Conservation (phyloP, 1,140 invertebrate genomes). For the Calycopis cecrops region DNA sequence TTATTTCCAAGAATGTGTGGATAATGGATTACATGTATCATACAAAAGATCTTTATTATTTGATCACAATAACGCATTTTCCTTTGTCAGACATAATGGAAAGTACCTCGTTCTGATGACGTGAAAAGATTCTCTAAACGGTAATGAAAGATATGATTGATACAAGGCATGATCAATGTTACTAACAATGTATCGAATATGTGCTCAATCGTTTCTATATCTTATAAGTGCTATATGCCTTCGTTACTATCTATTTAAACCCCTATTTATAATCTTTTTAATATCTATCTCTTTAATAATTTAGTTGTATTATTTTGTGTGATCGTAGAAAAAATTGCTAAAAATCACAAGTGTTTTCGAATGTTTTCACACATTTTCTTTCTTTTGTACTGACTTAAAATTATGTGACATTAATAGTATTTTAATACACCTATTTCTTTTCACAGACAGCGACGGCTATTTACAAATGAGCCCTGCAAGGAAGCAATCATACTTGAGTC, state of each 20-base stretch:
- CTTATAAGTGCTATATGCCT: no score
- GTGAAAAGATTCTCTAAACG: constrained; percentile 28
- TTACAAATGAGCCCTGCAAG: constrained; percentile 62
- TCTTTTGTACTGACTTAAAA: not conserved
- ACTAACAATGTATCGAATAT: constrained; percentile 31
- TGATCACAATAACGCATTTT: constrained; percentile 24
- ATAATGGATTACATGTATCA: constrained; percentile 3
- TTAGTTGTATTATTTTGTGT: not conserved
- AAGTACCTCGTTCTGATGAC: constrained; percentile 44
- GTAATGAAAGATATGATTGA: constrained; percentile 31
- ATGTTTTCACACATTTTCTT: not conserved
- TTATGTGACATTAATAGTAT: not conserved
- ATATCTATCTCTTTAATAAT: not conserved
- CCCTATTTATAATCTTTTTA: not conserved
- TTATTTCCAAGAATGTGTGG: not conserved
- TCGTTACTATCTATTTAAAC: no score
- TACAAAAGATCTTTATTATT: constrained; percentile 9
- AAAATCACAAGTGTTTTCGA: not conserved
- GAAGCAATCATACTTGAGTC: constrained; percentile 52
- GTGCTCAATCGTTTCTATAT: not conserved
- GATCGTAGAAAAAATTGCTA: not conserved
- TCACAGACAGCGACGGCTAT: constrained; percentile 67
- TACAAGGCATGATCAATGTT: constrained; percentile 34
- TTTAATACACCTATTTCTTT: constrained; percentile 4
- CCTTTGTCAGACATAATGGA: constrained; percentile 47